A percentile compares a stretch with the other conserved stretches of the same genome.
phyloP scores from a whole-genome alignment of 2,888 invertebrate species.

The Glaucopsyche alexis region DNA sequence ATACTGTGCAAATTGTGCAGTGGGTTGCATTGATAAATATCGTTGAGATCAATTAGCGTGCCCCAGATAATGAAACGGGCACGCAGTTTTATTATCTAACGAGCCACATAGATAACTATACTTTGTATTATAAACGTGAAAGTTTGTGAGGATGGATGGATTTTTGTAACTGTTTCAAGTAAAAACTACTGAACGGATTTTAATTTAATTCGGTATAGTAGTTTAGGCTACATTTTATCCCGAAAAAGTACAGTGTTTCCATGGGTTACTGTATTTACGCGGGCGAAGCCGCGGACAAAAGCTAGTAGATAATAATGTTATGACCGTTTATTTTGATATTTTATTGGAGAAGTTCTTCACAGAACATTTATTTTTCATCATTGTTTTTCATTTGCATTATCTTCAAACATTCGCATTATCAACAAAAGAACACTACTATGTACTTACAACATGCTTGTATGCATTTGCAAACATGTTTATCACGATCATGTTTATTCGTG shows the following conservation, averaged over 20 bases:
- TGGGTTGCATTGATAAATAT: constrained; percentile 6
- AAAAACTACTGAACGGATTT: no score
- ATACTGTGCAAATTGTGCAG: neutral
- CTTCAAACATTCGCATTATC: neutral
- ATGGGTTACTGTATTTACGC: no score
- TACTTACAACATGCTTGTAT: neutral
- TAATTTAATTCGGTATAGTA: no score
- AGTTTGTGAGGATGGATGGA: no score
- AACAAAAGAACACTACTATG: neutral
- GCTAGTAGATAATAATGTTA: neutral
- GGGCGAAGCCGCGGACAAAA: no score
- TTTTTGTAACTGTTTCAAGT: no score
- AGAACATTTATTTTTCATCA: neutral
- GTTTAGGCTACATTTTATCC: no score
- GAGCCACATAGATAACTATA: neutral
- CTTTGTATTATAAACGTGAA: no score
- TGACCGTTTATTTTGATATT: neutral
- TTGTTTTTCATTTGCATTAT: constrained; percentile 5
- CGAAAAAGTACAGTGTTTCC: no score
- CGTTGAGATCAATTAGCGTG: constrained; percentile 15
- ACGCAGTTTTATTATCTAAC: neutral
- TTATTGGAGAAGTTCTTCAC: neutral
- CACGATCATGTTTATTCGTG: neutral
- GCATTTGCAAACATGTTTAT: constrained; percentile 6
- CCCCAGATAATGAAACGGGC: constrained; percentile 9